Evolutionary conservation across 2,888 invertebrate genomes (phyloP).

Genomic region (Notodonta dromedarius): DNA sequence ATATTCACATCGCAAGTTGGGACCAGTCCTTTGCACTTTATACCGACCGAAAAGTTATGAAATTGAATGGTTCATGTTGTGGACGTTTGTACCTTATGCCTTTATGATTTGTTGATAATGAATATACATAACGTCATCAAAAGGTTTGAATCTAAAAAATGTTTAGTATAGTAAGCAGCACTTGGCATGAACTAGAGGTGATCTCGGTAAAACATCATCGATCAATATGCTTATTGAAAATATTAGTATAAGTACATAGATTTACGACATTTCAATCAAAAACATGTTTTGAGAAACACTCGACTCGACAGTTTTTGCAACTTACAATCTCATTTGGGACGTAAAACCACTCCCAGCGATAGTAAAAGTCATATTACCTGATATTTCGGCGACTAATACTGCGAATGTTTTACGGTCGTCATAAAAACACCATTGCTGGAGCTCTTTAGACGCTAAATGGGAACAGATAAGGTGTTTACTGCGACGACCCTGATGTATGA

Average conservation of each 20-base stretch:
- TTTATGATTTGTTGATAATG: too few species aligned
- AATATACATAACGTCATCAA: too few species aligned
- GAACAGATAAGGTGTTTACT: constrained; percentile 27
- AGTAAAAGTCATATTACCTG: constrained; percentile 26
- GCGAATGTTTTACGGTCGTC: constrained; percentile 31
- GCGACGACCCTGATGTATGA: constrained; percentile 15
- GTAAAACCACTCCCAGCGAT: constrained; percentile 14
- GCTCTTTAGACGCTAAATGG: constrained; percentile 16
- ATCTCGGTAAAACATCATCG: too few species aligned
- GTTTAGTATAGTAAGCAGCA: too few species aligned
- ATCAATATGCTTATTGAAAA: too few species aligned
- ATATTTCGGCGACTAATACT: constrained; percentile 24
- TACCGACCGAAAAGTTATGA: constrained; percentile 25
- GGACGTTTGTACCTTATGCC: constrained; percentile 16
- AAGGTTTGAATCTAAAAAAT: too few species aligned
- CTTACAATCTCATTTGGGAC: not conserved
- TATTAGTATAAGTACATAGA: not conserved
- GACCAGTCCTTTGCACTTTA: constrained; percentile 24
- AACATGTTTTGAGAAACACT: not conserved
- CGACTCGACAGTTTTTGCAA: not conserved
- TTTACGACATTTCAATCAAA: not conserved
- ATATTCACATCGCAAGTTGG: constrained; percentile 44
- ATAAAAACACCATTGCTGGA: constrained; percentile 27
- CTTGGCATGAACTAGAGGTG: too few species aligned
- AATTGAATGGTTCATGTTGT: constrained; percentile 22